Percentiles rank a stretch among this genome's conserved stretches.
Conservation (phyloP, 2,113 vertebrate genomes). For the Anarrhichthys ocellatus region DNA sequence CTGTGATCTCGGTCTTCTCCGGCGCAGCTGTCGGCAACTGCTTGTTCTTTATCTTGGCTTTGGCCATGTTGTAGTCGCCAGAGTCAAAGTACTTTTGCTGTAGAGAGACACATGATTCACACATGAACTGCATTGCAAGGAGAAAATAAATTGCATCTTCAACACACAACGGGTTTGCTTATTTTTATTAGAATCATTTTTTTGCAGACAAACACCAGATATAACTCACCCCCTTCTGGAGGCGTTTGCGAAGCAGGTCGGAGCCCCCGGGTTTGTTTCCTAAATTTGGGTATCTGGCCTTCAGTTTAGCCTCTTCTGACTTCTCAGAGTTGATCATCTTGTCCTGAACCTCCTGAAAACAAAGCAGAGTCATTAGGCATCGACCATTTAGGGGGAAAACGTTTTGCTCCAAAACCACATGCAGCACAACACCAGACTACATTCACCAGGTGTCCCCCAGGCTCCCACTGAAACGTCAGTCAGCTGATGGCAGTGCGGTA, state of each 20-base stretch:
- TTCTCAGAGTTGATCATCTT: slow-evolving; percentile 95
- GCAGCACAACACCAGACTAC: neutral
- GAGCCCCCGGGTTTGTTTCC: slow-evolving; percentile 96
- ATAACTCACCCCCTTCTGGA: slow-evolving; percentile 95
- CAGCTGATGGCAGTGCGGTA: neutral
- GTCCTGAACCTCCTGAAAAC: slow-evolving; percentile 87
- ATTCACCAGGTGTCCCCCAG: neutral
- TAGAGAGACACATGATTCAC: slow-evolving; percentile 18
- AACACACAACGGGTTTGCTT: neutral
- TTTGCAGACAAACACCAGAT: slow-evolving; percentile 29
- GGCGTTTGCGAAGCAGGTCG: slow-evolving; percentile 95
- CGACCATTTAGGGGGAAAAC: neutral
- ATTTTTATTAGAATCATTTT: neutral
- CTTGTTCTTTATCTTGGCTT: slow-evolving; percentile 99
- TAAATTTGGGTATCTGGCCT: slow-evolving; percentile 95
- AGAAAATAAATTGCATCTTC: neutral
- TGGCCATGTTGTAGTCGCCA: slow-evolving; percentile 99
- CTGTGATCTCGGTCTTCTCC: slow-evolving; percentile 97
- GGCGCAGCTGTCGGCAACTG: slow-evolving; percentile 92
- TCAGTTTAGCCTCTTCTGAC: slow-evolving; percentile 96
- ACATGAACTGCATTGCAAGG: neutral
- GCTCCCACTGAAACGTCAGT: neutral
- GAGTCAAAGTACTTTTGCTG: slow-evolving; percentile 99
- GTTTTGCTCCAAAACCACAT: neutral
- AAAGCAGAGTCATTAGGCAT: neutral